Evolutionary conservation across 1,140 invertebrate species (phyloP).

Genomic region (Brachionus koreanus): DNA sequence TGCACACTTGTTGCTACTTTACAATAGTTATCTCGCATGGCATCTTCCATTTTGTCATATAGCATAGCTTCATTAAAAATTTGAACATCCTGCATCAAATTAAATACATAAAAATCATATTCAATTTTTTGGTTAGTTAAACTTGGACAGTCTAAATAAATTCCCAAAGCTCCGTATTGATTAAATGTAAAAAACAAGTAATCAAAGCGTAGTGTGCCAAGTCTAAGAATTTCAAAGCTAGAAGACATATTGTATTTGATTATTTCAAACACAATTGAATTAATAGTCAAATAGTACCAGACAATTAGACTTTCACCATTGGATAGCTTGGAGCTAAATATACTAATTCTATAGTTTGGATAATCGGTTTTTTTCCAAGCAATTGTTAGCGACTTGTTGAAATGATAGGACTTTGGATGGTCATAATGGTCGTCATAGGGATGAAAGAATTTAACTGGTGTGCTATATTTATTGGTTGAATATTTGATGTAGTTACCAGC

Average conservation of each 20-base stretch:
- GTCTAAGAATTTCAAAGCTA: slow-evolving; percentile 2
- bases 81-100: neutral
- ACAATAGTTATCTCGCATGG: neutral
- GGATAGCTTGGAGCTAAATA: neutral
- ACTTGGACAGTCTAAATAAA: slow-evolving; percentile 25
- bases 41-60: neutral
- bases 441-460: neutral
- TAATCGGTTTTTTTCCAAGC: neutral
- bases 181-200: slow-evolving; percentile 13
- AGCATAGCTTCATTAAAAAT: neutral
- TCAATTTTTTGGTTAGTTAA: neutral
- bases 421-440: neutral
- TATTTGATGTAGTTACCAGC: no score
- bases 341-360: neutral
- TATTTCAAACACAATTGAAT: slow-evolving; percentile 21
- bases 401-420: neutral
- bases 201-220: neutral
- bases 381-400: neutral
- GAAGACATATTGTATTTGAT: neutral
- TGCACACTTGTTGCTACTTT: neutral
- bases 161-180: neutral
- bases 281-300: slow-evolving; percentile 21
- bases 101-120: neutral
- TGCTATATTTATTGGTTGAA: neutral
- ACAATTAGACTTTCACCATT: neutral